These are phyloP conservation scores for Nycticryphes semicollaris DNA, from an alignment of 2,113 vertebrate genomes.

Conservation along the genomic window DNA sequence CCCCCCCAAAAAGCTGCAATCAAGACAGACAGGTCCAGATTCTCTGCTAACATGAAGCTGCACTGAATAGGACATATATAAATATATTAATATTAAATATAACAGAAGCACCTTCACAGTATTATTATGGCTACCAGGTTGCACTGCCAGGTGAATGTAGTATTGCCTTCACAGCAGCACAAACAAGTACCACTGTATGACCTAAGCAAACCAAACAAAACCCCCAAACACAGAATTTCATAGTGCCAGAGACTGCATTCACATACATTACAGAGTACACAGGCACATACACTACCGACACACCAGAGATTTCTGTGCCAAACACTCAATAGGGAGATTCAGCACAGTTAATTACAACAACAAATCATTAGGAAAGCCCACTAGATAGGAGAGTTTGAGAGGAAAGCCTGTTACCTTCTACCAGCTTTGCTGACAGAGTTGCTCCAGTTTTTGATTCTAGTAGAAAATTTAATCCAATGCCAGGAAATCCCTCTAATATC, in stretches of 20 bases:
- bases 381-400: not conserved
- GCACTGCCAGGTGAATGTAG: not conserved
- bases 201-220: not conserved
- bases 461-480: not conserved
- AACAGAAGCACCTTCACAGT: not conserved
- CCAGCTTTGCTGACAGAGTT: not conserved
- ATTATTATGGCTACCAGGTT: not conserved
- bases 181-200: not conserved
- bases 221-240: not conserved
- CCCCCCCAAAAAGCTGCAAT: not conserved
- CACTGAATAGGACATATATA: not conserved
- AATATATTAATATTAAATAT: not conserved
- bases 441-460: not conserved
- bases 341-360: conserved; percentile 6
- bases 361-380: not conserved
- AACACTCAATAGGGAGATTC: not conserved
- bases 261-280: not conserved
- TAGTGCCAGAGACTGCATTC: not conserved
- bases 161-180: not conserved
- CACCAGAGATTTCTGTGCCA: not conserved
- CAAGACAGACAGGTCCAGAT: not conserved
- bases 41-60: not conserved
- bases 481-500: not conserved
- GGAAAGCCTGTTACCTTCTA: not conserved
- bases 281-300: not conserved